A percentile compares a stretch with the other conserved stretches of the same genome.
Evolutionary conservation across 2,888 invertebrate species (phyloP).

Genomic region (Xestia sexstrigata): DNA sequence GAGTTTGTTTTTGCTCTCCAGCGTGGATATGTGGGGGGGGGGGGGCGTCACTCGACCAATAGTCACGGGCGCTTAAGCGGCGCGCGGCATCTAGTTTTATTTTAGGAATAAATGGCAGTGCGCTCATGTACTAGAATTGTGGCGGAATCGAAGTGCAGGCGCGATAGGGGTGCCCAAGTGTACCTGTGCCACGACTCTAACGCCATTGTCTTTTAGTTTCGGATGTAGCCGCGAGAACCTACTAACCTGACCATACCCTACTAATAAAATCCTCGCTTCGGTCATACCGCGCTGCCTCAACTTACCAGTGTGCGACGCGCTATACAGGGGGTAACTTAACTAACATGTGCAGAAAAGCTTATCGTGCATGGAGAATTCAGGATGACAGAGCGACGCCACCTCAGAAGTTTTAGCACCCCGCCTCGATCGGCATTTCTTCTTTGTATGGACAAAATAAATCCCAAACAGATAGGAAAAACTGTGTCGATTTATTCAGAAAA

Average conservation of each 20-base stretch:
- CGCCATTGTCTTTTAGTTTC: neutral
- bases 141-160: neutral
- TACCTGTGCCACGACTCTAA: neutral
- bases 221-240: neutral
- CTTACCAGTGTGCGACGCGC: neutral
- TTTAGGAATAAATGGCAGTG: neutral
- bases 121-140: too few relatives aligned
- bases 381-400: neutral
- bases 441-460: too few relatives aligned
- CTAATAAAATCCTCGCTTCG: neutral
- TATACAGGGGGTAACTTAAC: neutral
- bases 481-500: neutral
- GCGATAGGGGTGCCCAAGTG: neutral
- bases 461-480: neutral
- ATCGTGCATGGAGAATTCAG: neutral
- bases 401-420: neutral
- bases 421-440: neutral
- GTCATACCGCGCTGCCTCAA: neutral
- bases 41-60: neutral
- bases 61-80: neutral
- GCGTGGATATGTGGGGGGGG: neutral
- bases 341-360: neutral
- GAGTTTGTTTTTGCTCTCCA: neutral
- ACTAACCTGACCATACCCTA: too few relatives aligned
- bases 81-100: neutral